Evolutionary conservation across 2,113 vertebrate species (phyloP).

Genomic region (Sciurus niger): DNA sequence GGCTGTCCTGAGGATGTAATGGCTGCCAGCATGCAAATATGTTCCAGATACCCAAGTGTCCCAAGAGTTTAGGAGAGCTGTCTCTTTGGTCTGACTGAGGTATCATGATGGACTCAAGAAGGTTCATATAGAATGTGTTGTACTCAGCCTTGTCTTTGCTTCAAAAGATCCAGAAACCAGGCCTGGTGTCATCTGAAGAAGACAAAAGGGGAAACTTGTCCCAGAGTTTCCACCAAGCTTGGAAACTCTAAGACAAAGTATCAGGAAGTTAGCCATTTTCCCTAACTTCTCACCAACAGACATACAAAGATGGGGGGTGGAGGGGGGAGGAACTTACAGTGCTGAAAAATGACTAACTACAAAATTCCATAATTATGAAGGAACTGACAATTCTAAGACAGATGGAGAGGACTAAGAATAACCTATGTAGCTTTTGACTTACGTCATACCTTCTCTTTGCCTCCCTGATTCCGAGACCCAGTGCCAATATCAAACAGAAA

Average conservation of each 20-base stretch:
- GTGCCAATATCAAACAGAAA: background rate
- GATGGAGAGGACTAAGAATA: slow-evolving; percentile 53
- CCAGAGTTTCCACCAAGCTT: too few species aligned
- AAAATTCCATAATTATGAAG: slow-evolving; percentile 59
- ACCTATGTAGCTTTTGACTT: background rate
- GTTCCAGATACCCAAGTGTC: background rate
- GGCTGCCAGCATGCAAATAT: fast-evolving
- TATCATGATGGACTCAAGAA: background rate
- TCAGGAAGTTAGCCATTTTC: background rate
- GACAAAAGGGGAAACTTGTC: background rate
- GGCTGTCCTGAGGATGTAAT: background rate
- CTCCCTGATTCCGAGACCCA: background rate
- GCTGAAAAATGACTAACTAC: slow-evolving; percentile 48
- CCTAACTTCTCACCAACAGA: background rate
- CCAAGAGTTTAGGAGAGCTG: background rate
- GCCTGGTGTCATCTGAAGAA: background rate
- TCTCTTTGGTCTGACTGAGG: background rate
- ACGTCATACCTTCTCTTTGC: background rate
- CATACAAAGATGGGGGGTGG: background rate
- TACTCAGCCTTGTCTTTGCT: background rate
- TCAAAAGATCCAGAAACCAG: background rate
- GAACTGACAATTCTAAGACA: slow-evolving; percentile 31
- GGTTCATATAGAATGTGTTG: background rate
- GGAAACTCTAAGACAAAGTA: background rate
- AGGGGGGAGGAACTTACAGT: background rate